Evolutionary conservation across 2,888 invertebrate genomes (phyloP).

Genomic region (Danaus chrysippus): DNA sequence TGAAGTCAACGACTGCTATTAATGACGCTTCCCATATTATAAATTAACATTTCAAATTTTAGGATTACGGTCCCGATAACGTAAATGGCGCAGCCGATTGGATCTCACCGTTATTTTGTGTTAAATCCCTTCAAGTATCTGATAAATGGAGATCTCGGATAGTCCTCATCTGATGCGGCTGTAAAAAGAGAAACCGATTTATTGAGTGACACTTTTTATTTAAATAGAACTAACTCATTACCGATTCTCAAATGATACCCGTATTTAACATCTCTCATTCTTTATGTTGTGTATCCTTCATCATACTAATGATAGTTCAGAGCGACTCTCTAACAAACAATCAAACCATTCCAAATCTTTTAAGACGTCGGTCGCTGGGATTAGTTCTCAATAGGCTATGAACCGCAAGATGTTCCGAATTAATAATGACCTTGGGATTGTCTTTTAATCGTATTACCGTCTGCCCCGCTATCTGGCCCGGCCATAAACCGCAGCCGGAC

Average conservation of each 20-base stretch:
- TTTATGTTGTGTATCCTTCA: too few species aligned
- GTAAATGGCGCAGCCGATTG: conserved; percentile 30
- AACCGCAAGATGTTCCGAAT: conserved; percentile 22
- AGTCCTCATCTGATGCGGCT: background rate
- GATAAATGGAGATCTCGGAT: background rate
- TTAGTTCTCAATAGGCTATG: conserved; percentile 19
- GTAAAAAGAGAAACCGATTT: too few species aligned
- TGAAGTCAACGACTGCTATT: background rate
- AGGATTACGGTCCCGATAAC: conserved; percentile 29
- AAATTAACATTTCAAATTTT: conserved; percentile 39
- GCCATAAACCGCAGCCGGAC: conserved; percentile 20
- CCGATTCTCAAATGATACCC: too few species aligned
- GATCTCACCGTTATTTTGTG: conserved; percentile 25
- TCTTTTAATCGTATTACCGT: conserved; percentile 25
- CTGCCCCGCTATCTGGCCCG: conserved; percentile 19
- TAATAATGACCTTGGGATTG: conserved; percentile 20
- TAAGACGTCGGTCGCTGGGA: conserved; percentile 1
- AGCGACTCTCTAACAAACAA: background rate
- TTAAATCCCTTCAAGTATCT: conserved; percentile 13
- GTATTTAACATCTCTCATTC: too few species aligned
- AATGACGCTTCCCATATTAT: conserved; percentile 25
- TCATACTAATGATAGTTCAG: too few species aligned
- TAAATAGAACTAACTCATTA: background rate
- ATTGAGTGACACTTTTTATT: background rate
- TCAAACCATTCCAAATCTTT: background rate